These are phyloP conservation scores for Puma concolor DNA, from an alignment of 2,113 vertebrate species.

Conservation along the genomic window DNA sequence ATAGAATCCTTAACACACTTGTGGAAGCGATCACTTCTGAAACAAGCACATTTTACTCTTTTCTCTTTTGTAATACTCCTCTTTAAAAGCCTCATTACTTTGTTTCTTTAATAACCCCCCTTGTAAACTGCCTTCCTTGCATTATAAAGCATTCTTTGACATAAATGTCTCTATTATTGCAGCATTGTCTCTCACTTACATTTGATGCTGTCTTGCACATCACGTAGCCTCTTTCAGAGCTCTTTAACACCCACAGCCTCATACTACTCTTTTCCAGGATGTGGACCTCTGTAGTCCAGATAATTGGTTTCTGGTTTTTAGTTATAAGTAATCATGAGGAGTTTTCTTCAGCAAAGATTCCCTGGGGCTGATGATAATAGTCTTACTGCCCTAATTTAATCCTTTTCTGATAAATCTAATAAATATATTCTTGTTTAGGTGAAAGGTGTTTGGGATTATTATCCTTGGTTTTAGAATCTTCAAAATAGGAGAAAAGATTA, in stretches of 20 bases:
- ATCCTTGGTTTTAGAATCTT: constrained; percentile 7
- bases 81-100: not conserved
- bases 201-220: not conserved
- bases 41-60: not conserved
- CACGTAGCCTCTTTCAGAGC: not conserved
- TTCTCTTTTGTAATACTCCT: not conserved
- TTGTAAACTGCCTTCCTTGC: not conserved
- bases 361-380: not conserved
- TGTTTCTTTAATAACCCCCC: not conserved
- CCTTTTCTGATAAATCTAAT: not conserved
- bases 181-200: not conserved
- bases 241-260: not conserved
- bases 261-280: not conserved
- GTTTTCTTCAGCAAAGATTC: not conserved
- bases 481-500: not conserved
- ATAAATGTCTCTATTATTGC: not conserved
- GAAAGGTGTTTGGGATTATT: not conserved
- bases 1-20: not conserved
- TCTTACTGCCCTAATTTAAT: not conserved
- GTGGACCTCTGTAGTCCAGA: not conserved
- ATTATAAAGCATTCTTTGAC: not conserved
- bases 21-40: not conserved
- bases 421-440: not conserved
- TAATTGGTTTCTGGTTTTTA: constrained; percentile 1
- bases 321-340: not conserved